phyloP scores from a whole-genome alignment of 2,888 invertebrate genomes.

The Pristionchus arcanus region DNA sequence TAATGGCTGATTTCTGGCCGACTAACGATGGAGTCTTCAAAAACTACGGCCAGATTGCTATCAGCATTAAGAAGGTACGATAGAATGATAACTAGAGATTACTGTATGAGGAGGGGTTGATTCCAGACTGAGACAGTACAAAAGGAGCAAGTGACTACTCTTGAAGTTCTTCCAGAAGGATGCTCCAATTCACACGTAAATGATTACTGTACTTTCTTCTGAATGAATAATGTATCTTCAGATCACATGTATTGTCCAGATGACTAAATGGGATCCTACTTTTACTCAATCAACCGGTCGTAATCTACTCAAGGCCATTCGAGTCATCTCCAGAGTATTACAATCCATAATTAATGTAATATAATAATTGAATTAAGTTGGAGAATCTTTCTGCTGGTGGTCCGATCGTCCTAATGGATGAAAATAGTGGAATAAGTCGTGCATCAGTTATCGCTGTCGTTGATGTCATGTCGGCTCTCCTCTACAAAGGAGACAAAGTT shows the following conservation, averaged over 20 bases:
- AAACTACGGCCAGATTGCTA: neutral
- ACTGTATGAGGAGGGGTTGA: neutral
- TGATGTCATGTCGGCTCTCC: neutral
- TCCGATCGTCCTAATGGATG: neutral
- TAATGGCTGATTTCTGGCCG: constrained; percentile 22
- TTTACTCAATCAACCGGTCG: constrained; percentile 25
- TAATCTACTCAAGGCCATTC: constrained; percentile 36
- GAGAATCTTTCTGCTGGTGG: neutral
- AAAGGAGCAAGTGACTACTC: neutral
- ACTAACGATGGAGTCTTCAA: neutral
- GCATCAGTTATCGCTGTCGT: neutral
- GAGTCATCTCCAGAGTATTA: constrained; percentile 2
- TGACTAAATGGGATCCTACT: neutral
- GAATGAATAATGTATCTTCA: neutral
- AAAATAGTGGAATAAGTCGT: neutral
- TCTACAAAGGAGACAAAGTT: constrained; percentile 45
- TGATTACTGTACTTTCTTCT: neutral
- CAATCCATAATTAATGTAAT: neutral
- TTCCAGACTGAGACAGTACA: neutral
- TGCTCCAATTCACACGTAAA: constrained; percentile 31
- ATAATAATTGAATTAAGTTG: neutral
- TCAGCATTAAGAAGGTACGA: constrained; percentile 18
- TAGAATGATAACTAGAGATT: neutral
- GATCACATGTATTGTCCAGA: neutral
- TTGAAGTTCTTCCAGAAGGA: constrained; percentile 35